These are phyloP conservation scores for Drepana falcataria DNA, from an alignment of 2,888 invertebrate species.

Conservation along the genomic window DNA sequence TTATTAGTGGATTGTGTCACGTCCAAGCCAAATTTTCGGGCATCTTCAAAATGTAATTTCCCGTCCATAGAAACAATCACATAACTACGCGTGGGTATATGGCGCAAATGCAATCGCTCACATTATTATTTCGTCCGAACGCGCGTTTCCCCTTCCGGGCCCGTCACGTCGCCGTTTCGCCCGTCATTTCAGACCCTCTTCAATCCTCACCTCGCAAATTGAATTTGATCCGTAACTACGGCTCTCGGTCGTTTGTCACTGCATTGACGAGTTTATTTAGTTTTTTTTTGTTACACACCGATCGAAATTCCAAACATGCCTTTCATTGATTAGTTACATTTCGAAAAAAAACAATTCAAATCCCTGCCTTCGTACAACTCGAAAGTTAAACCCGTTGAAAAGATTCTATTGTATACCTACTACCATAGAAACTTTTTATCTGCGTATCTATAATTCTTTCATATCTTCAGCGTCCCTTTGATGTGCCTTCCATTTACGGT, in stretches of 20 bases:
- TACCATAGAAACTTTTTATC: background rate
- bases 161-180: conserved; percentile 38
- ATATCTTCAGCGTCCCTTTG: conserved; percentile 8
- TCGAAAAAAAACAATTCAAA: conserved; percentile 8
- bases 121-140: conserved; percentile 39
- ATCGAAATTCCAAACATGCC: conserved; percentile 8
- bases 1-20: too few relatives aligned
- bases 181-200: conserved; percentile 69
- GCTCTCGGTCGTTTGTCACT: conserved; percentile 62
- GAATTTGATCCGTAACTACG: conserved; percentile 72
- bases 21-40: too few relatives aligned
- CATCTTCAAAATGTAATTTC: too few relatives aligned
- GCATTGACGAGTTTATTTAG: conserved; percentile 50
- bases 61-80: background rate
- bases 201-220: conserved; percentile 72
- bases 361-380: conserved; percentile 2
- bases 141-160: conserved; percentile 23
- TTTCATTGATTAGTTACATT: conserved; percentile 11
- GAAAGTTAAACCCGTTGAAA: background rate
- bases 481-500: conserved; percentile 32
- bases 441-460: too few relatives aligned
- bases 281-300: conserved; percentile 31
- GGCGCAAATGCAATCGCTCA: conserved; percentile 29
- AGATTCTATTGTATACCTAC: background rate
- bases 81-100: conserved; percentile 5